Base-by-base conservation (phyloP, 2,888 invertebrate species). In the Drosophila helvetica region DNA sequence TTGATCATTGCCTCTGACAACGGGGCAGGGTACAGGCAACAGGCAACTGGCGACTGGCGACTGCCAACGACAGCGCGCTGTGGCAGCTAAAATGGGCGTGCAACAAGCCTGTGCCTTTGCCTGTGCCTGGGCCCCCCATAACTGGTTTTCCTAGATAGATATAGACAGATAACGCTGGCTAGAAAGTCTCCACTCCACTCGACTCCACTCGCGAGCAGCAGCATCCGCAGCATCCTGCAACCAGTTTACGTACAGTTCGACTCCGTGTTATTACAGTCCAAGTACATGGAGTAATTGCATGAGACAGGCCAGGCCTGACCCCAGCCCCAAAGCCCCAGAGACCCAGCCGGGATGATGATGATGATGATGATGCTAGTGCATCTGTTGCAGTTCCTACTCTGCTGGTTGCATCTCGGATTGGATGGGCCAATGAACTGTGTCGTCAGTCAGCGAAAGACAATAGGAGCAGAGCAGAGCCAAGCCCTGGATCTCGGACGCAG, bases 211-310 rank as follows among this genome's bases (percentile, higher is more conserved):
- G 62, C 42, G 64, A 50, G 60, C 61, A 58, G 25, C 51, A 46
- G 22, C 80, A 68, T 69, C 78, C 69, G 55, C 67, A 73, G 53
- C 76, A 70, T 69, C 77, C 72, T 67, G 82, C 87, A 85, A 83
- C 83, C 83, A 83, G 83, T 83, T 83, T 83, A 86, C 84, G 83
- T 83, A 86, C 83, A 83, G 83, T 83, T 82, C 70, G 50, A 64
- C 62, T 71, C 79, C 80, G 77, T 86, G 89, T 86, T 87, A 87
- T 84, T 86, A 81, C 77, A 80, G 74, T 65, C 72, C 76, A 82
- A 86, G 89, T 87, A 87, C 89, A 89, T 82, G 82, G 76, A 86
- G 89, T 87, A 87, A 87, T 87, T 87, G 89, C 84, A 84, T 74
- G 68, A 57, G 55, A 61, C 61, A 53, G 55, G 48, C 70, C 61